Evolutionary conservation across 2,888 invertebrate genomes (phyloP), one percentile per base, ranked within the genome.

Genomic region (Zelleria hepariella): DNA sequence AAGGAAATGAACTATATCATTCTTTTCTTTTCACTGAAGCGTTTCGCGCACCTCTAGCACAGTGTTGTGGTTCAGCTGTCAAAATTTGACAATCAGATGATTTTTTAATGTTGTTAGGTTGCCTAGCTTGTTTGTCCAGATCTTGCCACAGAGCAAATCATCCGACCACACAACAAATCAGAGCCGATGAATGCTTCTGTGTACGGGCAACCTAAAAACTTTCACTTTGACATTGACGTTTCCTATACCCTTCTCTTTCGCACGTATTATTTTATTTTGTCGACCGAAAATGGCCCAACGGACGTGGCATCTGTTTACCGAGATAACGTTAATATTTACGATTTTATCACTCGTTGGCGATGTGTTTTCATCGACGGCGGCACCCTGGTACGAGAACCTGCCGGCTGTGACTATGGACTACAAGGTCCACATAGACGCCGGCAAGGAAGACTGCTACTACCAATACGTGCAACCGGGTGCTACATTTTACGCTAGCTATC

Each of bases 381-480:
- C 91, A 68, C 94, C 55, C 76, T 95, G 95, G 95, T 95, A 95
- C 78, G 96, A 96, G 80, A 93, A 93, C 67, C 82, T 95, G 60
- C 97, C 97, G 10, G 97, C 97, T 8, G 96, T 97, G 32, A 96
- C 96, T 1, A 96, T 97, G 94, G 98, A 98, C 77, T 98, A 98
- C 78, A 97, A 97, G 86, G 95, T 98, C 42, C 95, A 97, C 81
- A 93, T 98, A 63, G 96, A 96, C 72, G 95, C 97, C n/a, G 97
- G 97, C 60, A 89, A 89, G 69, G 97, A 98, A 83, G 98, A 98
- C 75, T 98, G 98, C 84, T 98, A 97, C 83, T 97, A 93, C 80
- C 98, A 98, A 89, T 96, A 95, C 88, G 96, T 97, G 61, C 95
- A 96, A 72, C 93, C 94, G 60, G 96, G 96, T 59, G 96, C 97